A percentile compares a stretch with the other conserved stretches of the same genome.
Conservation (phyloP, 2,888 invertebrate genomes). For the Pseudoips prasinana region DNA sequence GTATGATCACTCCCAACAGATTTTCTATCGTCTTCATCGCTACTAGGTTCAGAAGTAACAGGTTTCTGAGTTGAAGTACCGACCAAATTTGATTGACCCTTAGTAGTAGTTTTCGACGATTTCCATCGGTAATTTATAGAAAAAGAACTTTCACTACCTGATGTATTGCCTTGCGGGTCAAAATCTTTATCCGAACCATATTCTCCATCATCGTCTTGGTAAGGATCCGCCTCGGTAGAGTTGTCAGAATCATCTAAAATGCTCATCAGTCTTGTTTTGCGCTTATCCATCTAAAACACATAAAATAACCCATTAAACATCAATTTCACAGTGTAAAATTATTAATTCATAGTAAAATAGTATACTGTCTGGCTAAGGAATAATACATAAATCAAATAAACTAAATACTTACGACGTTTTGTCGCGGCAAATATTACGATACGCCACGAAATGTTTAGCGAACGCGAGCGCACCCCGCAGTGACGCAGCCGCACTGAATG, state of each 20-base stretch:
- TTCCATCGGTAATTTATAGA: constrained; percentile 1
- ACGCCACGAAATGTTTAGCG: too few relatives aligned
- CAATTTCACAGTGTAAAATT: neutral
- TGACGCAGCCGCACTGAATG: too few relatives aligned
- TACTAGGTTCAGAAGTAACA: neutral
- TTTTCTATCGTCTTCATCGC: constrained; percentile 3
- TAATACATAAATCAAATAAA: too few relatives aligned
- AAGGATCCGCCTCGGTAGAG: constrained; percentile 3
- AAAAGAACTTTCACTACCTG: constrained; percentile 2
- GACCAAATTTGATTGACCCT: neutral
- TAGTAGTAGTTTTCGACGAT: neutral
- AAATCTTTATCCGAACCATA: constrained; percentile 6
- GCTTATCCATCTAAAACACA: constrained; percentile 5
- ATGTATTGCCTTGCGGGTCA: constrained; percentile 5
- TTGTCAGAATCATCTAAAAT: neutral
- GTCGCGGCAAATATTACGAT: too few relatives aligned
- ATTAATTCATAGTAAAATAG: too few relatives aligned
- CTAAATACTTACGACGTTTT: too few relatives aligned
- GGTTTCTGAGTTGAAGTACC: neutral
- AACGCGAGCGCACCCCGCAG: too few relatives aligned
- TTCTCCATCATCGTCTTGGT: constrained; percentile 5
- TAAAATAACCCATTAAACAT: constrained; percentile 3
- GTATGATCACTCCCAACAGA: too few relatives aligned
- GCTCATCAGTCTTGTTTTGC: neutral
- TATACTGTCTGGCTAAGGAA: too few relatives aligned